A percentile compares a stretch with the other conserved stretches of the same genome.
Conservation (phyloP, 1,140 invertebrate genomes). For the Hypsibius dujardini region DNA sequence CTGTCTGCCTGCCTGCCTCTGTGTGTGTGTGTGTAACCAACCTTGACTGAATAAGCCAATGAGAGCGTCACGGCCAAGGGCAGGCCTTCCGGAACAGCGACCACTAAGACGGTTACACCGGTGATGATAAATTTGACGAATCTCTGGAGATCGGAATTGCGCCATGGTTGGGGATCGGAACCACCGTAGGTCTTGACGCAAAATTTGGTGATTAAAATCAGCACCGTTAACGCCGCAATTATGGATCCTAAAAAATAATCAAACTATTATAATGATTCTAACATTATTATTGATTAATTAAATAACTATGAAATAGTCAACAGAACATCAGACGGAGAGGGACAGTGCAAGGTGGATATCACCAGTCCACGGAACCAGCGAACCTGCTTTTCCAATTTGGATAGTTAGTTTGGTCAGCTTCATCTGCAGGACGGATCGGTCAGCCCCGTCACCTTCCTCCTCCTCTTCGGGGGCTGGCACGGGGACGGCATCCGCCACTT, state of each 20-base stretch:
- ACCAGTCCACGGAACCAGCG: constrained; percentile 13
- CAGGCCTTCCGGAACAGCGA: constrained; percentile 31
- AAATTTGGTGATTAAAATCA: constrained; percentile 28
- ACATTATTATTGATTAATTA: neutral
- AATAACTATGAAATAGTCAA: neutral
- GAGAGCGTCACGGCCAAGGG: constrained; percentile 30
- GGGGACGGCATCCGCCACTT: constrained; percentile 17
- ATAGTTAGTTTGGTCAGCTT: constrained; percentile 31
- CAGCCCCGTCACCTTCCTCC: constrained; percentile 32
- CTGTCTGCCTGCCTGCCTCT: neutral
- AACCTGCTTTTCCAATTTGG: constrained; percentile 31
- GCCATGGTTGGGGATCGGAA: constrained; percentile 26
- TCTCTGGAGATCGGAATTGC: constrained; percentile 24
- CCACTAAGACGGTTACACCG: constrained; percentile 30
- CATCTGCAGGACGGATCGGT: constrained; percentile 30
- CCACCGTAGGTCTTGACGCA: constrained; percentile 27
- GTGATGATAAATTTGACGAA: constrained; percentile 31
- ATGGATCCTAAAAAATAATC: constrained; percentile 22
- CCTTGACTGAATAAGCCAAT: constrained; percentile 31
- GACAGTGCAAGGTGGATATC: no score
- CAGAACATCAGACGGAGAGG: no score
- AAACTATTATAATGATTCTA: constrained; percentile 5
- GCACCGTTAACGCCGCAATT: constrained; percentile 25
- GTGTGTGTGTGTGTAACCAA: neutral
- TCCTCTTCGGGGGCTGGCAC: constrained; percentile 29